phyloP scores from a whole-genome alignment of 1,140 invertebrate genomes.

The Whitmania pigra region DNA sequence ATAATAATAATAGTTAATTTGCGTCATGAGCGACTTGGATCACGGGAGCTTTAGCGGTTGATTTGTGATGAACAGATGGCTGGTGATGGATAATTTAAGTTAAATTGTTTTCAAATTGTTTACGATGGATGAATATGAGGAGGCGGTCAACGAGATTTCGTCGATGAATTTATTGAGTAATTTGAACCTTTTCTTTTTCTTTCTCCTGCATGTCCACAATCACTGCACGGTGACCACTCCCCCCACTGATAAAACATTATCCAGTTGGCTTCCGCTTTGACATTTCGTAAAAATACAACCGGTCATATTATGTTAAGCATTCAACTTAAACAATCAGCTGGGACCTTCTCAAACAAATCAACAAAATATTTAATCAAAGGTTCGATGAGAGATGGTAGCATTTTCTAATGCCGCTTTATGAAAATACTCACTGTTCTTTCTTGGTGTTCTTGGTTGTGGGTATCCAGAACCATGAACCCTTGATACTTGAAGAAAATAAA shows the following conservation, averaged over 20 bases:
- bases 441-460: background rate
- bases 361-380: no score
- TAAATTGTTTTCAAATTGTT: background rate
- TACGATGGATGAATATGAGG: background rate
- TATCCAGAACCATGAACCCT: background rate
- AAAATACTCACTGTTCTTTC: conserved; percentile 1
- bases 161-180: background rate
- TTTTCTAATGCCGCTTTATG: background rate
- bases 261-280: conserved; percentile 12
- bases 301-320: no score
- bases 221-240: conserved; percentile 2
- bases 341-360: no score
- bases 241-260: conserved; percentile 7
- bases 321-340: no score
- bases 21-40: no score
- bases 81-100: background rate
- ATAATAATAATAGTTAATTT: no score
- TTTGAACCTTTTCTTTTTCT: background rate
- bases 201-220: conserved; percentile 5
- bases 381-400: background rate
- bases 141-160: no score
- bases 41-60: no score
- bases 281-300: no score
- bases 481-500: background rate
- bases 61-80: background rate